Evolutionary conservation across 2,797 vertebrate species (phyloP), one percentile per base, ranked within the genome.

Genomic region (Lepilemur septentrionalis): DNA sequence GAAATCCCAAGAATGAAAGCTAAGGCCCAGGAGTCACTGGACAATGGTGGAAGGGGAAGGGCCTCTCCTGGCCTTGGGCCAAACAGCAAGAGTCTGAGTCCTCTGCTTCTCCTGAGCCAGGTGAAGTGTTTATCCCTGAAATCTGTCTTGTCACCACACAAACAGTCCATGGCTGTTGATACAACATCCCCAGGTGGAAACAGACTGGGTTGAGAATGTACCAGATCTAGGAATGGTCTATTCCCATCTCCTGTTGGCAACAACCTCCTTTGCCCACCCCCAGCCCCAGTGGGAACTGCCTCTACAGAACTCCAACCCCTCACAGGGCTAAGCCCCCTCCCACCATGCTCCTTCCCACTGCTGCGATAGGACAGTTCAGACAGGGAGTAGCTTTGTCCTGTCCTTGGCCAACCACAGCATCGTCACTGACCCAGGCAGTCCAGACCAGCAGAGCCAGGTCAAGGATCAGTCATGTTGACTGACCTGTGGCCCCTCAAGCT

Each of bases 1-100:
- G 59, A 67, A 88, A 90, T 57, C 52, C 28, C 50, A 95, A 70
- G 86, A 96, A 96, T n/a, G 76, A 94, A 25, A 23, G 91, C 69
- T 28, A 4, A 50, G 70, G 93, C 52, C 20, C 79, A 35, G 23
- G 67, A 79, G 35, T 69, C 55, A n/a, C 78, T 35, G 67, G 41
- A 63, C 28, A 55, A 30, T 11, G 3, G 61, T 11, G 32, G 72
- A 61, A 43, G 59, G 63, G 43, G 76, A 79, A 28, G 57, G 72
- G 48, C n/a, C 28, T 65, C 69, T 72, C 63, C 17, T 12, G 23
- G 55, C 65, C 38, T 63, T 7, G 55, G 43, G 84, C 22, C 82
- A 70, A 69, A 75, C 59, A 48, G 48, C 72, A 41, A 52, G 28
- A 52, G 32, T 46, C 41, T 55, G 41, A 50, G 35, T 14, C 11